phyloP scores from a whole-genome alignment of 1,140 invertebrate species.

The Drosophila prosaltans region DNA sequence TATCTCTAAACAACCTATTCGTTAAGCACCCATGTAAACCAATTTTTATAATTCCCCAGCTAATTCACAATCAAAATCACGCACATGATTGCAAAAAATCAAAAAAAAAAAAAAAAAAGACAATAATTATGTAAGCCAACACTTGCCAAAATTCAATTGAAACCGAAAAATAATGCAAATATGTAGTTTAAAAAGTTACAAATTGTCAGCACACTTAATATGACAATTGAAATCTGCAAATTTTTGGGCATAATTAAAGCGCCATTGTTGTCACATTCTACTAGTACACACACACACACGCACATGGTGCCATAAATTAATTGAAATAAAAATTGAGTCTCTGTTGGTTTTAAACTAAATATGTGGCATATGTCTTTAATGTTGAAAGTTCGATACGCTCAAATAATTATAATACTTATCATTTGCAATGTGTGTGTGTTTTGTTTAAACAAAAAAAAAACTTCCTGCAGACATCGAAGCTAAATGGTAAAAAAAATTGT shows the following conservation, averaged over 20 bases:
- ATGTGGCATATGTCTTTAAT: conserved; percentile 25
- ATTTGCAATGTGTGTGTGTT: conserved; percentile 26
- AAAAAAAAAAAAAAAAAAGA: neutral
- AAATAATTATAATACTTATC: conserved; percentile 62
- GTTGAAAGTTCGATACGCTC: conserved; percentile 23
- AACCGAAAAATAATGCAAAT: conserved; percentile 43
- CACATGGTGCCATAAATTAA: conserved; percentile 18
- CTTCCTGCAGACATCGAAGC: conserved; percentile 2
- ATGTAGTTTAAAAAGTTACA: conserved; percentile 31
- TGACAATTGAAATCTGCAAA: conserved; percentile 31
- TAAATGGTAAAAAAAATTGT: conserved; percentile 10
- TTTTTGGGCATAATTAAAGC: conserved; percentile 50
- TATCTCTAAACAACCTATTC: conserved; percentile 4
- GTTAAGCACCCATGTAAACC: neutral
- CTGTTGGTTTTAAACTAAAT: conserved; percentile 30
- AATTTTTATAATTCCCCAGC: conserved; percentile 12
- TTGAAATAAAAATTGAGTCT: conserved; percentile 29
- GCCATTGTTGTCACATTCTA: conserved; percentile 32
- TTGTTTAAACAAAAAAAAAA: neutral
- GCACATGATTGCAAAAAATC: conserved; percentile 9
- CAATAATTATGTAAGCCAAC: neutral
- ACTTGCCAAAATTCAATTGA: conserved; percentile 36
- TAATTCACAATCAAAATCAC: conserved; percentile 21
- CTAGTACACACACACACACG: neutral
- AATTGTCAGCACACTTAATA: conserved; percentile 14